Conservation (phyloP, 2,113 vertebrate species). For the Daboia siamensis region DNA sequence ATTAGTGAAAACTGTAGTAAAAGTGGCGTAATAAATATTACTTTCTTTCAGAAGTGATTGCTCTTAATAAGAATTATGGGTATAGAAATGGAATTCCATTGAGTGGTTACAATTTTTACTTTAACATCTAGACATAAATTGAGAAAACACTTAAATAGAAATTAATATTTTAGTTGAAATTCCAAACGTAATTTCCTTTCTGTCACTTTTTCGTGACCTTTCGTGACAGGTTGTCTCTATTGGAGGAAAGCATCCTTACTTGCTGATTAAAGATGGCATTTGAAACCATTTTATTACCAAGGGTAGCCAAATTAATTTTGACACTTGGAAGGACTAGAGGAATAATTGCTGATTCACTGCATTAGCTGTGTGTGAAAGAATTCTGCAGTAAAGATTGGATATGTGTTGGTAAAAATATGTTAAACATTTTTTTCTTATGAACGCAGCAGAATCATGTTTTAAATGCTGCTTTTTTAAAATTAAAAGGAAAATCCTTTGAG, state of each 20-base stretch:
- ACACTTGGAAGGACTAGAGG: slow-evolving; percentile 81
- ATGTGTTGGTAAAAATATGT: slow-evolving; percentile 38
- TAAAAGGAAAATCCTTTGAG: not conserved
- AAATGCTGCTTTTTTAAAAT: slow-evolving; percentile 5
- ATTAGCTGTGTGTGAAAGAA: slow-evolving; percentile 66
- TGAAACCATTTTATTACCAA: slow-evolving; percentile 91
- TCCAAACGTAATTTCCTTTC: slow-evolving; percentile 86
- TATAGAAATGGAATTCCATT: slow-evolving; percentile 56
- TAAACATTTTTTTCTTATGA: slow-evolving; percentile 19
- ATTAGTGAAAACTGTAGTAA: slow-evolving; percentile 28
- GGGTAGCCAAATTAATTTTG: slow-evolving; percentile 86
- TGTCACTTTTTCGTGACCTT: slow-evolving; percentile 88
- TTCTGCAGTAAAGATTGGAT: slow-evolving; percentile 53
- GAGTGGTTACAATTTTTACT: slow-evolving; percentile 48
- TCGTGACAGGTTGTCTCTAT: slow-evolving; percentile 88
- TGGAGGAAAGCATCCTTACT: slow-evolving; percentile 79
- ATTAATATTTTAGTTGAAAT: slow-evolving; percentile 86
- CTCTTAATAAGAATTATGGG: slow-evolving; percentile 31
- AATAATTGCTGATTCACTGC: slow-evolving; percentile 89
- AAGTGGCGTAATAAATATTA: slow-evolving; percentile 36
- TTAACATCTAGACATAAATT: slow-evolving; percentile 64
- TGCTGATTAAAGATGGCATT: slow-evolving; percentile 89
- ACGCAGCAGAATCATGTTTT: not conserved
- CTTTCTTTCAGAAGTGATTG: slow-evolving; percentile 28
- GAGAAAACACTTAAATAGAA: slow-evolving; percentile 75